These are phyloP conservation scores for Cliona cf. orientalis DNA, from an alignment of 37 sponge, comb jelly and placozoan genomes.

Conservation along the genomic window DNA sequence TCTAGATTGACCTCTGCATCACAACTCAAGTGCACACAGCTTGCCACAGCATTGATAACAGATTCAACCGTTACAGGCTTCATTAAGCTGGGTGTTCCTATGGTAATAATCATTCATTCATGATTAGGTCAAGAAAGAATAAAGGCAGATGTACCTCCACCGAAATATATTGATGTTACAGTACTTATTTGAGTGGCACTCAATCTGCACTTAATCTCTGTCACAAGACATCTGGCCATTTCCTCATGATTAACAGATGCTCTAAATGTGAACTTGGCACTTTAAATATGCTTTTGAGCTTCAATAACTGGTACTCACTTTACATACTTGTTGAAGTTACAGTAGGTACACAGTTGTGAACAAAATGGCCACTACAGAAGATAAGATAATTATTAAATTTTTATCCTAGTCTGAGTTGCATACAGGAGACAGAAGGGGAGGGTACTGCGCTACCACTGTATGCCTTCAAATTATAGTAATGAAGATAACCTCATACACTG, in stretches of 20 bases:
- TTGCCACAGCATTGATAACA: constrained; percentile 41
- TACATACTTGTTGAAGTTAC: constrained; percentile 88
- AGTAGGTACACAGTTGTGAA: constrained; percentile 74
- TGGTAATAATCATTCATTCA: neutral
- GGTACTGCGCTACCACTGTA: too few species aligned
- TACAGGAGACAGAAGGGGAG: too few species aligned
- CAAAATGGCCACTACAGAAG: constrained; percentile 83
- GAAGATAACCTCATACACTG: too few species aligned
- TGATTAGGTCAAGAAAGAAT: neutral
- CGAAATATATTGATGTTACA: constrained; percentile 80
- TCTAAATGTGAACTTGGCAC: constrained; percentile 1
- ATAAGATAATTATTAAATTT: neutral
- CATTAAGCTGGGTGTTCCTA: constrained; percentile 86
- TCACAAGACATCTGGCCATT: constrained; percentile 57
- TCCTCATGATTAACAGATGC: constrained; percentile 35
- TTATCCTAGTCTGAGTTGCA: too few species aligned
- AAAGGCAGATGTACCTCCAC: constrained; percentile 67
- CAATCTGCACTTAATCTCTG: constrained; percentile 36
- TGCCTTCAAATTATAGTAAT: too few species aligned
- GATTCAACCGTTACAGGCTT: constrained; percentile 48
- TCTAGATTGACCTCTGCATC: constrained; percentile 74
- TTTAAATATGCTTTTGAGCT: neutral
- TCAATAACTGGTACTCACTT: neutral
- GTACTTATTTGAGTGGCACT: constrained; percentile 4
- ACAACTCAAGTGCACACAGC: neutral